These are phyloP conservation scores for Archips xylosteana DNA, from an alignment of 2,888 invertebrate species.

Conservation along the genomic window DNA sequence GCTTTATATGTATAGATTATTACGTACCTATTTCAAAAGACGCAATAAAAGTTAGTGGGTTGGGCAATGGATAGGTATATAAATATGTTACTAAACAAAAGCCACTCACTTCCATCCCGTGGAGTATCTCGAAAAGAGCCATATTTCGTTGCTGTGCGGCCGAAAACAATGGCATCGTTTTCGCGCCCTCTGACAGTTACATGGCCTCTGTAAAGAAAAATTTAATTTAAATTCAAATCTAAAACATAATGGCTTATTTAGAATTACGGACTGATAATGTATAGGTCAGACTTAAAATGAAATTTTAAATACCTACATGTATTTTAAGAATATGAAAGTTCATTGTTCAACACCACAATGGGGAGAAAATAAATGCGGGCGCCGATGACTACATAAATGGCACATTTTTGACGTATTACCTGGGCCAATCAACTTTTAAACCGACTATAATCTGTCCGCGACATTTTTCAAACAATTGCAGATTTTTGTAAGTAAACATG, in stretches of 20 bases:
- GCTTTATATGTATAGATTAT: no score
- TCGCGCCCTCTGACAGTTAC: conserved; percentile 95
- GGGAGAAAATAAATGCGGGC: no score
- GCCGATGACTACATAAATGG: no score
- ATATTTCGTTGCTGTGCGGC: conserved; percentile 96
- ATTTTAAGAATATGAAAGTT: no score
- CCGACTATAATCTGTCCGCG: no score
- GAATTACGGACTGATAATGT: background rate
- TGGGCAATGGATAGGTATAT: background rate
- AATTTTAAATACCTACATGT: no score
- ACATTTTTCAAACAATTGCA: no score
- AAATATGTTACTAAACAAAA: conserved; percentile 46
- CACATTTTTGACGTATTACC: no score
- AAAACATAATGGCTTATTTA: background rate
- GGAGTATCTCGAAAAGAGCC: conserved; percentile 98
- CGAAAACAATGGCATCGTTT: conserved; percentile 97
- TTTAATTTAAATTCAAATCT: conserved; percentile 50
- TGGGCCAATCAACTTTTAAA: no score
- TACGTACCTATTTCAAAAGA: background rate
- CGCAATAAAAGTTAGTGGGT: conserved; percentile 19
- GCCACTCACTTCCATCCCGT: conserved; percentile 95
- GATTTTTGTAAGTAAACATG: no score
- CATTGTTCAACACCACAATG: no score
- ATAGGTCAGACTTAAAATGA: no score
- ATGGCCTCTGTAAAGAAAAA: conserved; percentile 91